A percentile compares a stretch with the other conserved stretches of the same genome.
phyloP scores from a whole-genome alignment of 2,113 vertebrate species.

The Cephalophus harveyi region DNA sequence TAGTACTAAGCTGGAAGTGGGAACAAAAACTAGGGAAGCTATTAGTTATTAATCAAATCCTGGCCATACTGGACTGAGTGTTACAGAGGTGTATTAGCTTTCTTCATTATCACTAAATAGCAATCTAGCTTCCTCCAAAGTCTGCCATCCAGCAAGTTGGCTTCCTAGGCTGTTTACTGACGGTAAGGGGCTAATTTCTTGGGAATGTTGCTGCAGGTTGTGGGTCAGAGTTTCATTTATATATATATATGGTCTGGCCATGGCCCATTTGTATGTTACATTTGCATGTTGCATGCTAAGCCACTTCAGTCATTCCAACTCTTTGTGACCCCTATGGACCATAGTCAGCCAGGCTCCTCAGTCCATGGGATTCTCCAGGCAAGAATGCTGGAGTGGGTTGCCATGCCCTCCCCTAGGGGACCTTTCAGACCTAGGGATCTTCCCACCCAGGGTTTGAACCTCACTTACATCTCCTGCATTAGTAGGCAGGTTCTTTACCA shows the following conservation, averaged over 20 bases:
- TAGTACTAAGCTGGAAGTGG: background rate
- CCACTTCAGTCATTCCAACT: background rate
- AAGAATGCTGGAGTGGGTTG: background rate
- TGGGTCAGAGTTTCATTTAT: background rate
- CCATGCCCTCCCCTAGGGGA: background rate
- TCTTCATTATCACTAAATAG: background rate
- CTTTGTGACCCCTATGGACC: background rate
- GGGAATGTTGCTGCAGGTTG: background rate
- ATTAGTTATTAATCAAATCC: background rate
- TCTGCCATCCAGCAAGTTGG: background rate
- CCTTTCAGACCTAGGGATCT: background rate
- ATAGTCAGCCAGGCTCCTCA: background rate
- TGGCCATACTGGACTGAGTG: background rate
- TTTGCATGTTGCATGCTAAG: background rate
- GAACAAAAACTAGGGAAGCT: background rate
- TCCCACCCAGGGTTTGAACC: background rate
- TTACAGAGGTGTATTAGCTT: background rate
- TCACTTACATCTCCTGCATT: fast-evolving
- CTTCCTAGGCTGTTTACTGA: background rate
- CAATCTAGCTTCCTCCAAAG: background rate
- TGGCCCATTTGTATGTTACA: background rate
- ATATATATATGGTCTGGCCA: background rate
- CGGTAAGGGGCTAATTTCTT: background rate
- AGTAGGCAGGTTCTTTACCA: background rate
- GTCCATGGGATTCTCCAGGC: background rate